Percentiles rank a stretch among this genome's conserved stretches.
Evolutionary conservation across 2,888 invertebrate species (phyloP).

Genomic region (Nomada fabriciana): DNA sequence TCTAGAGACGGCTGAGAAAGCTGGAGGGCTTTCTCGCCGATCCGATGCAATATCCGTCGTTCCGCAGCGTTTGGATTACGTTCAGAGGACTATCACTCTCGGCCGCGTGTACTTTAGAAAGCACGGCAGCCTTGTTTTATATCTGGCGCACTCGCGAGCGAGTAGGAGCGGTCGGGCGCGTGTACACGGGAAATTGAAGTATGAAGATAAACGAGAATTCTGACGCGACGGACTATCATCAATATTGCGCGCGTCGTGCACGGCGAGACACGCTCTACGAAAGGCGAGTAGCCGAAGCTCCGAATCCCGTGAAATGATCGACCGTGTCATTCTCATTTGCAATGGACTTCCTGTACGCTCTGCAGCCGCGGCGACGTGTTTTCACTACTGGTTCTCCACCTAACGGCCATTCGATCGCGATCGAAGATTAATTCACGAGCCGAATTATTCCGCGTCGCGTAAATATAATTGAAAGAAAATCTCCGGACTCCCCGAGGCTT

Average conservation of each 20-base stretch:
- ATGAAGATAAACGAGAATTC: conserved; percentile 62
- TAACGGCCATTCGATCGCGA: neutral
- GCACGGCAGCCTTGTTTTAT: conserved; percentile 40
- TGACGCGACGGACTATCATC: conserved; percentile 56
- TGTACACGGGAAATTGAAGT: conserved; percentile 61
- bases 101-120: conserved; percentile 43
- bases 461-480: conserved; percentile 36
- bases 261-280: conserved; percentile 11
- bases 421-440: conserved; percentile 19
- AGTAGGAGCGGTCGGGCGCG: conserved; percentile 40
- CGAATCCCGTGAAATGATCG: conserved; percentile 19
- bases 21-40: conserved; percentile 4
- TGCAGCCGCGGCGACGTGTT: neutral
- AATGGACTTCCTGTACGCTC: neutral
- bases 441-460: conserved; percentile 11
- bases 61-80: conserved; percentile 46
- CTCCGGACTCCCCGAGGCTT: neutral
- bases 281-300: neutral
- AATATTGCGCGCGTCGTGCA: conserved; percentile 40
- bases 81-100: conserved; percentile 46
- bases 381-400: neutral
- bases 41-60: conserved; percentile 54
- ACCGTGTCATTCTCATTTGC: conserved; percentile 29
- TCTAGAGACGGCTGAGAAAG: neutral
- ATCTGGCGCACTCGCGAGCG: conserved; percentile 2